Base-by-base conservation (phyloP, 2,888 invertebrate species). In the Acanthosepion pharaonis region DNA sequence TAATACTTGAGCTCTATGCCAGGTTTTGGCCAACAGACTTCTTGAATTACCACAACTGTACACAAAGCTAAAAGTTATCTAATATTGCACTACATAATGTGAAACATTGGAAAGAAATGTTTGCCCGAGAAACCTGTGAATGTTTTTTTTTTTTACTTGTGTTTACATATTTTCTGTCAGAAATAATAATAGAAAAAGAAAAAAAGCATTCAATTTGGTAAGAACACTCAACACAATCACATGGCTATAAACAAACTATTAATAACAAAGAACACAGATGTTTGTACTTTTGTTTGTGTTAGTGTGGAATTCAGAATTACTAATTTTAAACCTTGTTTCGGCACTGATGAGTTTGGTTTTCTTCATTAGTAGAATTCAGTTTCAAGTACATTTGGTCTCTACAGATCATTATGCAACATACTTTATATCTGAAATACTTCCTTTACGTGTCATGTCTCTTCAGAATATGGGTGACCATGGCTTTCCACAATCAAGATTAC, bases 141-240 rank as follows among this genome's bases (percentile, higher is more conserved):
- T 78, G 15, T n/a, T 78, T 78, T 78, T 28, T 23, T 64, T 64
- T 25, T 64, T 64, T 23, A 78, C n/a, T 78, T n/a, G 15, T 78
- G 78, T n/a, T 78, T n/a, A 78, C 78, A 78, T 78, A 33, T 78
- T 78, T 78, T 78, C 78, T 78, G 78, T n/a, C 78, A 78, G 33
- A 11, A 33, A n/a, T 15, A 33, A 64, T 23, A 8, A 25, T 23
- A 28, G 25, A 78, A 28, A n/a, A 78, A 78, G n/a, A n/a, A n/a
- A 11, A 78, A n/a, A 78, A 78, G 28, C 18, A 78, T 78, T 78
- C n/a, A n/a, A n/a, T 78, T 78, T 33, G 11, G n/a, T n/a, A 78
- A 78, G 78, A 78, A 33, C n/a, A 78, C 5, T 28, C 28, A 78
- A 78, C 33, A 78, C 78, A n/a, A 33, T 9, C n/a, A 78, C 78